A percentile compares a stretch with the other conserved stretches of the same genome.
phyloP scores from a whole-genome alignment of 2,888 invertebrate genomes.

The Prosapia bicincta region DNA sequence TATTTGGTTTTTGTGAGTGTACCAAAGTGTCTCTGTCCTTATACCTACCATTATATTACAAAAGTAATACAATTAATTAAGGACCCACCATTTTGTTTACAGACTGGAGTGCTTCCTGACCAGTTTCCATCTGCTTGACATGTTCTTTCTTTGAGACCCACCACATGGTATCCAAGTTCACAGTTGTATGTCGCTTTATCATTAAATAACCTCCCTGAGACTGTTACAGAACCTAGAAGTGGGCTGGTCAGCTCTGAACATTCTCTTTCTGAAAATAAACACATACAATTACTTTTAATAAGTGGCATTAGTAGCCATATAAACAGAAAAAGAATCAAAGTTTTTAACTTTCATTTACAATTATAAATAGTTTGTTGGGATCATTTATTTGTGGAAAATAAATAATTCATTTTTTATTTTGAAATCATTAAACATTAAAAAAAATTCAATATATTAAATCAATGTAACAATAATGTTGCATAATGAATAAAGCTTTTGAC shows the following conservation, averaged over 20 bases:
- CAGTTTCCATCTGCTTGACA: constrained; percentile 93
- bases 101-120: constrained; percentile 79
- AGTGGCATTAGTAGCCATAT: too few species aligned
- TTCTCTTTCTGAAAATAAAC: constrained; percentile 66
- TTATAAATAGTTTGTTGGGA: too few species aligned
- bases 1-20: too few species aligned
- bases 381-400: too few species aligned
- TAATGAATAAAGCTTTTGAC: too few species aligned
- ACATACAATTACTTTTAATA: too few species aligned
- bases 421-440: too few species aligned
- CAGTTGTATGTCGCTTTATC: constrained; percentile 83
- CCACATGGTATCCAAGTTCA: constrained; percentile 82
- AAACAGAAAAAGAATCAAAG: too few species aligned
- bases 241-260: constrained; percentile 77
- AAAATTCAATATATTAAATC: too few species aligned
- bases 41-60: not conserved
- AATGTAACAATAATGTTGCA: too few species aligned
- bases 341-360: too few species aligned
- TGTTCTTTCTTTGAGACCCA: constrained; percentile 77
- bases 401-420: too few species aligned
- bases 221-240: constrained; percentile 69
- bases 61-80: not conserved
- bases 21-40: not conserved
- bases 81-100: constrained; percentile 79
- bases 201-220: constrained; percentile 76